Evolutionary conservation across 2,113 vertebrate genomes (phyloP).

Genomic region (Ceratotherium simum): DNA sequence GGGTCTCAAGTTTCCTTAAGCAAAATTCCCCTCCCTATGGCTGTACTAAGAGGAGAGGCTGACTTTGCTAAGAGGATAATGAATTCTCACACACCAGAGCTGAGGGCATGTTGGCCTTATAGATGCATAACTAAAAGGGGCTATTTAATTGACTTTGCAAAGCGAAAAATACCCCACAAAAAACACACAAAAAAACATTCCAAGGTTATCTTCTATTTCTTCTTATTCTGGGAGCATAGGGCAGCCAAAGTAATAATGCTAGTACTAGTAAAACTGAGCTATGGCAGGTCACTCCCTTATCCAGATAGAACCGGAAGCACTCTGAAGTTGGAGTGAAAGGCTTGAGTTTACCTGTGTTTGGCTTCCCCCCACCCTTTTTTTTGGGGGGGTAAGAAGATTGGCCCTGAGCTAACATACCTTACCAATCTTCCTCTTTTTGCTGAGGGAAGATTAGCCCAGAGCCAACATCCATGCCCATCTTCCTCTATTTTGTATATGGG

Average conservation of each 20-base stretch:
- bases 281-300: neutral
- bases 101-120: neutral
- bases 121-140: neutral
- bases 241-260: neutral
- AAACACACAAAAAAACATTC: neutral
- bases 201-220: neutral
- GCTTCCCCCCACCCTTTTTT: neutral
- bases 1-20: constrained; percentile 7
- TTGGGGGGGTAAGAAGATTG: no score
- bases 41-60: neutral
- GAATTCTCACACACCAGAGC: neutral
- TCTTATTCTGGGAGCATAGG: neutral
- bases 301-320: neutral
- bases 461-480: no score
- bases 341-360: neutral
- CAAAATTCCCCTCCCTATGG: neutral
- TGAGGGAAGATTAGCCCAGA: no score
- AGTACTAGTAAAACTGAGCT: neutral
- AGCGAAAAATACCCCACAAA: neutral
- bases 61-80: neutral
- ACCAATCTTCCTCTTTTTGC: no score
- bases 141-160: neutral
- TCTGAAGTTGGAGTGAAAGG: neutral
- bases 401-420: no score
- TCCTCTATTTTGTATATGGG: no score